Conservation (phyloP, 2,888 invertebrate species). For the Coronaproctus castanopsis region DNA sequence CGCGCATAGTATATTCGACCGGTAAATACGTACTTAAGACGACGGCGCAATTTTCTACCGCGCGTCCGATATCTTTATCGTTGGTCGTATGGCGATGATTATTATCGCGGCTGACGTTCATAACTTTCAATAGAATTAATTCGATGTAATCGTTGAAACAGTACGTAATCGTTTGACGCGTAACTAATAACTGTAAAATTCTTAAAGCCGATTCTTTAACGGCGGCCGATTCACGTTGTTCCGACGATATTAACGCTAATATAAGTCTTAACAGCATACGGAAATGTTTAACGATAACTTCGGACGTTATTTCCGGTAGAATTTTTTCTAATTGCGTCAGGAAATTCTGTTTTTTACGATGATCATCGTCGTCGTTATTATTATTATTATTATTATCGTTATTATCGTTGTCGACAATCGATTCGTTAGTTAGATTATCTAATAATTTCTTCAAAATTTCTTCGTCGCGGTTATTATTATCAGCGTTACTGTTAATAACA, state of each 20-base stretch:
- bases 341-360: not conserved
- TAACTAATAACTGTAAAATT: conserved; percentile 63
- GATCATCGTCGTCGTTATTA: not conserved
- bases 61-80: conserved; percentile 39
- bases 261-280: conserved; percentile 4
- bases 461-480: not conserved
- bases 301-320: conserved; percentile 5
- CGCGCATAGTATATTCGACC: conserved; percentile 29
- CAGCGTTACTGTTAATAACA: not conserved
- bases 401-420: not conserved
- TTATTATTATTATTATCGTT: too few species aligned
- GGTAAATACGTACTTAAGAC: conserved; percentile 26
- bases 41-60: conserved; percentile 65
- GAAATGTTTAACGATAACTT: conserved; percentile 10
- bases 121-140: conserved; percentile 67
- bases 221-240: conserved; percentile 33
- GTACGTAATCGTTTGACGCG: conserved; percentile 49
- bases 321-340: conserved; percentile 1
- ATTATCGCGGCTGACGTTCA: conserved; percentile 58
- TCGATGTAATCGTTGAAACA: conserved; percentile 79
- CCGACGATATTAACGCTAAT: conserved; percentile 19
- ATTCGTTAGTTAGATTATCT: not conserved
- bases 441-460: not conserved
- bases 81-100: conserved; percentile 27
- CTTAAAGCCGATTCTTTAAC: conserved; percentile 29